Conservation (phyloP, 2,797 vertebrate species). For the Caiman crocodilus region DNA sequence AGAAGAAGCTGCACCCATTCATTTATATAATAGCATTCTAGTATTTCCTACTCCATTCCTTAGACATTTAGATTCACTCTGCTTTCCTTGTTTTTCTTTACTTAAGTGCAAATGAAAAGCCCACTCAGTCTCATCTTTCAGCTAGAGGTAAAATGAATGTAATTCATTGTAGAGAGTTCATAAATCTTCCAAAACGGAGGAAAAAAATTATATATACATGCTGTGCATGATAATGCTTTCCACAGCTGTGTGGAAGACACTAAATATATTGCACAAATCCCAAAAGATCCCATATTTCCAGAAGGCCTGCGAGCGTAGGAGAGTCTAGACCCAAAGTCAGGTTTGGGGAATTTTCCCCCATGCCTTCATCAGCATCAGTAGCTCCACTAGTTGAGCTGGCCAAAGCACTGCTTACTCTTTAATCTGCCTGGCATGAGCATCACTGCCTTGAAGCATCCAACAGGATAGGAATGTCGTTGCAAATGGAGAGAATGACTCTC, state of each 20-base stretch:
- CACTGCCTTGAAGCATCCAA: slow-evolving; percentile 8
- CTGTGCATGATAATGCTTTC: slow-evolving; percentile 38
- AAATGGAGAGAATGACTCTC: background rate
- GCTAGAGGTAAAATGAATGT: slow-evolving; percentile 42
- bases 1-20: background rate
- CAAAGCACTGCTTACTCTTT: background rate
- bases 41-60: background rate
- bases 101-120: background rate
- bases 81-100: slow-evolving; percentile 13
- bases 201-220: slow-evolving; percentile 19
- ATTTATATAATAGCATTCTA: background rate
- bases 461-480: background rate
- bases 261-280: slow-evolving; percentile 55
- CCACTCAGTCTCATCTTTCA: slow-evolving; percentile 42
- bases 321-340: background rate
- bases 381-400: background rate
- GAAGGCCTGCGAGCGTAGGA: slow-evolving; percentile 28
- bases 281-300: slow-evolving; percentile 53
- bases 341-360: background rate
- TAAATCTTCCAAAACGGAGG: slow-evolving; percentile 52
- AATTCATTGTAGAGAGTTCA: slow-evolving; percentile 50
- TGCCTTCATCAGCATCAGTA: slow-evolving; percentile 11
- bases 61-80: background rate
- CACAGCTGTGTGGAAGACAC: slow-evolving; percentile 31
- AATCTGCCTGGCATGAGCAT: slow-evolving; percentile 26